A percentile compares a stretch with the other conserved stretches of the same genome.
phyloP scores from a whole-genome alignment of 2,113 vertebrate species.

The Tragelaphus buxtoni region DNA sequence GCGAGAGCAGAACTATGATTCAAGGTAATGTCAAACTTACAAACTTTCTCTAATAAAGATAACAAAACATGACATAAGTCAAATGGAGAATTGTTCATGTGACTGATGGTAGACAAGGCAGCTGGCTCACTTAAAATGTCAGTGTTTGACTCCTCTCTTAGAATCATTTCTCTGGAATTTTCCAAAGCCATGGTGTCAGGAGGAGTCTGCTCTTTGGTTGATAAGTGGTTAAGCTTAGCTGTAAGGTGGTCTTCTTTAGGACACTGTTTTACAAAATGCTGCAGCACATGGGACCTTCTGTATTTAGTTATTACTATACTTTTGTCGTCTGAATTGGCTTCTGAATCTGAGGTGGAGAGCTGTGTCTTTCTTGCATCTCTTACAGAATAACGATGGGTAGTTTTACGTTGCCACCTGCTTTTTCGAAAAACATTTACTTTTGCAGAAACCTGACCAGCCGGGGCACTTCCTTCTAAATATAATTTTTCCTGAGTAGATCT shows the following conservation, averaged over 20 bases:
- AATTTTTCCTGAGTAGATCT: conserved; percentile 87
- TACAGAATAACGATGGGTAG: conserved; percentile 88
- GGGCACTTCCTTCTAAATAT: conserved; percentile 75
- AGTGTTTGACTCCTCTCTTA: conserved; percentile 66
- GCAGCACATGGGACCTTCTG: conserved; percentile 81
- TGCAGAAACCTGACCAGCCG: conserved; percentile 69
- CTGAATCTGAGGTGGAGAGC: conserved; percentile 94
- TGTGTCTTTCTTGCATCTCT: conserved; percentile 91
- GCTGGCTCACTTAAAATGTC: conserved; percentile 84
- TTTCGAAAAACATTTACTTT: conserved; percentile 83
- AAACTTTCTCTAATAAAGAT: conserved; percentile 94
- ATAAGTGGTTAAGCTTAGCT: conserved; percentile 27
- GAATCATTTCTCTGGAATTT: conserved; percentile 46
- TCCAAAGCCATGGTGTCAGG: conserved; percentile 29
- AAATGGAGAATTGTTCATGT: conserved; percentile 91
- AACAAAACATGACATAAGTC: conserved; percentile 93
- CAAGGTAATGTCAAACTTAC: conserved; percentile 91
- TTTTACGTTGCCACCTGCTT: conserved; percentile 82
- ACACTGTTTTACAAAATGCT: conserved; percentile 77
- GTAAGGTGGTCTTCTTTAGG: conserved; percentile 66
- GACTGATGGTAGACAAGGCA: conserved; percentile 84
- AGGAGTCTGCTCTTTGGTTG: conserved; percentile 59
- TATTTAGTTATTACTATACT: conserved; percentile 71
- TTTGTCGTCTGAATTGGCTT: conserved; percentile 90
- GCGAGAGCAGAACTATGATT: conserved; percentile 91